Base-by-base conservation (phyloP, 2,888 invertebrate genomes). In the Carterocephalus palaemon region DNA sequence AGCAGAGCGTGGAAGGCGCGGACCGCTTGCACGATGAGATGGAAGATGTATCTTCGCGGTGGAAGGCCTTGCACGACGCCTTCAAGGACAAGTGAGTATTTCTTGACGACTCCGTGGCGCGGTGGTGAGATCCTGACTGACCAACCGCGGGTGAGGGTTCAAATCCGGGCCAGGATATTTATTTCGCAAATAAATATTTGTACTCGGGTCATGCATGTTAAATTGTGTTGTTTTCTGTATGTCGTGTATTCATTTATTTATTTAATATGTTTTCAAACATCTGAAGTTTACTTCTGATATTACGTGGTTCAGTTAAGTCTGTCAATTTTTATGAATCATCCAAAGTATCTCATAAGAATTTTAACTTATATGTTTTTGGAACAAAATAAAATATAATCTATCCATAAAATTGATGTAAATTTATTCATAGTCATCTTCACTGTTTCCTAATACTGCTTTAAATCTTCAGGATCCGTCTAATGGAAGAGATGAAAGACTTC, bases 401-500 rank as follows among this genome's bases (percentile, higher is more conserved):
- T n/a, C n/a, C n/a, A n/a, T n/a, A n/a, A n/a, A n/a, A n/a, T n/a
- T n/a, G n/a, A n/a, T n/a, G n/a, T n/a, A n/a, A n/a, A n/a, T 7
- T 26, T 12, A 10, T 9, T 8, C 8, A 24, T 2, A 24, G 24
- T 24, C 9, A 1, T 3, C n/a, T 2, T 9, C 4, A 26, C 10
- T 26, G 26, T 7, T 6, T n/a, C n/a, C 6, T 10, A 2, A n/a
- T 28, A 15, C 1, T n/a, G 13, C 7, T 1, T 2, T 3, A 6
- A 22, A 6, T 4, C 9, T 2, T 6, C 58, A 89, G 90, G 72
- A 92, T 92, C 60, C 90, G 90, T 47, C 90, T 93, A 58, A 89
- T 95, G 74, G 95, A 96, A 64, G 95, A 96, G 66, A 90, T 97
- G 70, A 95, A 95, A 61, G 95, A 96, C 73, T 96, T 98, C 90